Conservation (phyloP, 2,888 invertebrate genomes). For the Melinaea menophilus region DNA sequence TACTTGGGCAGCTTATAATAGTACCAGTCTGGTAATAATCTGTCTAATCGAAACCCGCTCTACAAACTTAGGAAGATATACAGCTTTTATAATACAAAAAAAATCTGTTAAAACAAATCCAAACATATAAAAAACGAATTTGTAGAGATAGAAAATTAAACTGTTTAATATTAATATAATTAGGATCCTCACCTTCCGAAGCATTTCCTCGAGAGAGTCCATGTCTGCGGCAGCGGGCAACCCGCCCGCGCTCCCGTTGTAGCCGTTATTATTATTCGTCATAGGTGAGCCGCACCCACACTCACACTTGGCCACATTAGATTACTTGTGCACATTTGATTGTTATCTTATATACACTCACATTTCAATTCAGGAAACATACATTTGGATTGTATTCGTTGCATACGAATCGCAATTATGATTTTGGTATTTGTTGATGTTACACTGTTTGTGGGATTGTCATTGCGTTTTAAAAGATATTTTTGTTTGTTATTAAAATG, state of each 20-base stretch:
- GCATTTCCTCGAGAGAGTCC: slow-evolving; percentile 88
- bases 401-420: slow-evolving; percentile 11
- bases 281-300: slow-evolving; percentile 66
- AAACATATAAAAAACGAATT: too few relatives aligned
- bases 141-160: neutral
- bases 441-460: too few relatives aligned
- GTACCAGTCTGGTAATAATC: too few relatives aligned
- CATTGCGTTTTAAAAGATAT: too few relatives aligned
- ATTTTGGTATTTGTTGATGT: neutral
- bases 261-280: slow-evolving; percentile 81
- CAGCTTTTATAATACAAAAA: too few relatives aligned
- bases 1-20: neutral
- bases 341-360: slow-evolving; percentile 13
- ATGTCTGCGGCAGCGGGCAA: slow-evolving; percentile 82
- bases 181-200: slow-evolving; percentile 78
- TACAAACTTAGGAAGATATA: too few relatives aligned
- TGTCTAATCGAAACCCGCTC: too few relatives aligned
- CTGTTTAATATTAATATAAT: neutral
- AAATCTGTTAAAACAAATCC: too few relatives aligned
- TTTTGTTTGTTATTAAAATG: too few relatives aligned
- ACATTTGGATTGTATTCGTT: slow-evolving; percentile 2
- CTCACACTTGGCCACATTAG: slow-evolving; percentile 26
- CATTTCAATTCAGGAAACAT: slow-evolving; percentile 10
- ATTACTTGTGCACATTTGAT: slow-evolving; percentile 35
- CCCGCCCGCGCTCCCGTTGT: slow-evolving; percentile 78